phyloP scores from a whole-genome alignment of 2,888 invertebrate genomes.

The Caenorhabditis afra region DNA sequence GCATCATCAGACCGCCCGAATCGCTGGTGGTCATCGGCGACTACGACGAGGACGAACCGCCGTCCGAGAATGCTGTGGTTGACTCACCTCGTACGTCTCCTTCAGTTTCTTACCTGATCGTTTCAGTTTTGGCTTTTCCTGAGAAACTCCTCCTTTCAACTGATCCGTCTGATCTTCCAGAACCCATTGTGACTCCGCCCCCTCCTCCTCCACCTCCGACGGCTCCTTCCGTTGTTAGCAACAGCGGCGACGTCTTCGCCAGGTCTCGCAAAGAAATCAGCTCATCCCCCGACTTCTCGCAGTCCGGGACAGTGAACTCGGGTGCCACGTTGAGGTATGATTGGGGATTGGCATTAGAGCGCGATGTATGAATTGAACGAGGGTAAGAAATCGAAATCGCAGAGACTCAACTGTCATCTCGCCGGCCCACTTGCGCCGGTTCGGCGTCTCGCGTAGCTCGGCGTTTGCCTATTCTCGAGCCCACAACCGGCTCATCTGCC shows the following conservation, averaged over 20 bases:
- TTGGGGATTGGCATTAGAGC: background rate
- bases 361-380: background rate
- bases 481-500: slow-evolving; percentile 50
- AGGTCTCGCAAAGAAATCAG: slow-evolving; percentile 49
- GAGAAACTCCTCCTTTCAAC: no score
- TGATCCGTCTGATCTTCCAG: slow-evolving; percentile 9
- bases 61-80: slow-evolving; percentile 47
- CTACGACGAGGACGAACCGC: slow-evolving; percentile 63
- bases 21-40: slow-evolving; percentile 69
- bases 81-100: slow-evolving; percentile 33
- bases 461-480: slow-evolving; percentile 43
- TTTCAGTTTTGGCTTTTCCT: no score
- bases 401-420: slow-evolving; percentile 35
- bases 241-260: slow-evolving; percentile 34
- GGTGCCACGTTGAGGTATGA: slow-evolving; percentile 26
- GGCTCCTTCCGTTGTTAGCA: slow-evolving; percentile 29
- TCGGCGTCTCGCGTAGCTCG: slow-evolving; percentile 35
- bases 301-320: slow-evolving; percentile 16
- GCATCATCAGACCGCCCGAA: slow-evolving; percentile 70
- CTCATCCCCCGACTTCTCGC: slow-evolving; percentile 13
- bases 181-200: slow-evolving; percentile 15
- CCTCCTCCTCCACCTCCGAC: no score
- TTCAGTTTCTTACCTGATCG: background rate
- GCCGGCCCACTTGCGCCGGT: slow-evolving; percentile 25
- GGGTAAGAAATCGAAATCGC: background rate